Conservation (phyloP, 2,888 invertebrate genomes). For the Conomelus anceps region DNA sequence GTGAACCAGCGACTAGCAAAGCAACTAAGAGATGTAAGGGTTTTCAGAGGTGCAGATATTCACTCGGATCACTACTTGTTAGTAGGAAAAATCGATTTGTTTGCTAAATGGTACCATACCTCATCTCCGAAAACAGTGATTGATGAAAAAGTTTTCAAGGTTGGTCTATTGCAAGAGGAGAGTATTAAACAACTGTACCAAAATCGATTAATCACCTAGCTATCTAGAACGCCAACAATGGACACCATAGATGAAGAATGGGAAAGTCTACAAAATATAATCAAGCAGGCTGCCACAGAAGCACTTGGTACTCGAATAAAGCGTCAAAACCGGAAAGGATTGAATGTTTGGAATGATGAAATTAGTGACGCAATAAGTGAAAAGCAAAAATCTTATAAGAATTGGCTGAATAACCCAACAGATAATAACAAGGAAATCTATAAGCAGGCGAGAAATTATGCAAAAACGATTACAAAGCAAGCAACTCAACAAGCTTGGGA, state of each 20-base stretch:
- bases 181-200: neutral
- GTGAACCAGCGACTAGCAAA: neutral
- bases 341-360: neutral
- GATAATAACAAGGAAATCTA: neutral
- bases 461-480: neutral
- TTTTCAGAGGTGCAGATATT: neutral
- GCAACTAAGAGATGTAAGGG: neutral
- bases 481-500: neutral
- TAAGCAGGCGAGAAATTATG: neutral
- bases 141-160: neutral
- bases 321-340: neutral
- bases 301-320: neutral
- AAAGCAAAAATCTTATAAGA: neutral
- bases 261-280: neutral
- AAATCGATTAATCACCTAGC: neutral
- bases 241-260: neutral
- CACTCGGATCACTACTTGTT: neutral
- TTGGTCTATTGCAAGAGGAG: neutral
- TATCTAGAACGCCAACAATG: neutral
- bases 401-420: neutral
- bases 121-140: neutral
- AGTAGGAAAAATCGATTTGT: neutral
- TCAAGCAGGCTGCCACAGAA: neutral
- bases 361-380: neutral
- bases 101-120: neutral